Conservation (phyloP, 2,113 vertebrate genomes). For the Mandrillus leucophaeus region DNA sequence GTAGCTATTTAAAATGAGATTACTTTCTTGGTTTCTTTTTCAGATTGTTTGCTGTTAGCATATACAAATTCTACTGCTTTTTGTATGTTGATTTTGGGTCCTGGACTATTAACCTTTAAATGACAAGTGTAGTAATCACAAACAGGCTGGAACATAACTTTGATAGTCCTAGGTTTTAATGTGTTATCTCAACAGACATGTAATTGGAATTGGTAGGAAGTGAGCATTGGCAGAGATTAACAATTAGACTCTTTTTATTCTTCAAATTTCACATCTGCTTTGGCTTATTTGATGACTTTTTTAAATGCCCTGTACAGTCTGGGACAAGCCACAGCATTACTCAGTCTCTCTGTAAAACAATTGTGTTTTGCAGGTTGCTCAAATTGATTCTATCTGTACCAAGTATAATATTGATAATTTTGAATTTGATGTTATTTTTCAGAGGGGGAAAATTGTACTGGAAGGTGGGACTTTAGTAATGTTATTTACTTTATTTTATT, state of each 20-base stretch:
- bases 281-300: conserved; percentile 49
- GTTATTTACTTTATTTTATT: conserved; percentile 21
- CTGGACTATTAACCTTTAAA: neutral
- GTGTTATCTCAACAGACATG: conserved; percentile 44
- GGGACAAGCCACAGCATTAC: neutral
- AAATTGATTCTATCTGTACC: neutral
- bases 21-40: neutral
- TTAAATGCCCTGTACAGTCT: neutral
- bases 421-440: neutral
- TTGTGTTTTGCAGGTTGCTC: neutral
- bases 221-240: conserved; percentile 14
- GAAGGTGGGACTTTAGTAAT: neutral
- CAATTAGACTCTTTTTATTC: neutral
- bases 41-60: neutral
- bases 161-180: conserved; percentile 32
- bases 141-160: neutral
- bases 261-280: conserved; percentile 32
- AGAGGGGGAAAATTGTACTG: neutral
- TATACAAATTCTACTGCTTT: neutral
- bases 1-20: neutral
- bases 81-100: neutral
- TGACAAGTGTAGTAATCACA: neutral
- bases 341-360: conserved; percentile 40
- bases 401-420: neutral
- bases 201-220: conserved; percentile 18